Evolutionary conservation across 2,888 invertebrate species (phyloP), one percentile per base, ranked within the genome.

Genomic region (Vesta saturnalis): DNA sequence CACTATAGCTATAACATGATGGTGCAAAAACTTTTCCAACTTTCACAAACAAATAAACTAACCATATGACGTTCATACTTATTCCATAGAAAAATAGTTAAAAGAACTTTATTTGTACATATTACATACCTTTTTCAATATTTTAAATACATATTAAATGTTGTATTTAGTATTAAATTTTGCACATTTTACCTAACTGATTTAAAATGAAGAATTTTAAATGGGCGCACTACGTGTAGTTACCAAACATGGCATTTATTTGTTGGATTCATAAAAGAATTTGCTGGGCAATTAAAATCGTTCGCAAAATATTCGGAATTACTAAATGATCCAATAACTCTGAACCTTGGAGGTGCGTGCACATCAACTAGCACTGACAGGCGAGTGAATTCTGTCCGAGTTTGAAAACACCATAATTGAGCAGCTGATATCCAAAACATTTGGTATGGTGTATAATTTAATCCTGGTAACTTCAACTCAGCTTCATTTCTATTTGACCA

Each of bases 331-430:
- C 88, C 88, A 2, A 85, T 79, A n/a, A 88, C 86, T 56, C 88
- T 81, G 77, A 87, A 89, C 22, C 63, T 63, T 10, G 88, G 88
- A 0, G 91, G 90, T 58, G 90, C 89, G 79, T 91, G 91, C 23
- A 58, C 88, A 12, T 92, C 94, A 0, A 92, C 93, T 22, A 91
- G 90, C 78, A 94, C 91, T 73, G 91, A 86, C 77, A 91, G 85
- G 80, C 91, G 91, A 71, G 94, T 52, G 12, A 56, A 30, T 58
- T 72, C 85, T 79, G 88, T 88, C 70, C 90, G 86, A 82, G 91
- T 91, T 72, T 91, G 91, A 15, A 92, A 89, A 82, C 94, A 94
- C 94, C 94, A 94, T 0, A 92, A 91, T 84, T 92, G 91, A 1
- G 92, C 93, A 0, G 92, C 91, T 70, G 91, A 90, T 75, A 93